Conservation (phyloP, 1,140 invertebrate genomes). For the Trichonephila inaurata region DNA sequence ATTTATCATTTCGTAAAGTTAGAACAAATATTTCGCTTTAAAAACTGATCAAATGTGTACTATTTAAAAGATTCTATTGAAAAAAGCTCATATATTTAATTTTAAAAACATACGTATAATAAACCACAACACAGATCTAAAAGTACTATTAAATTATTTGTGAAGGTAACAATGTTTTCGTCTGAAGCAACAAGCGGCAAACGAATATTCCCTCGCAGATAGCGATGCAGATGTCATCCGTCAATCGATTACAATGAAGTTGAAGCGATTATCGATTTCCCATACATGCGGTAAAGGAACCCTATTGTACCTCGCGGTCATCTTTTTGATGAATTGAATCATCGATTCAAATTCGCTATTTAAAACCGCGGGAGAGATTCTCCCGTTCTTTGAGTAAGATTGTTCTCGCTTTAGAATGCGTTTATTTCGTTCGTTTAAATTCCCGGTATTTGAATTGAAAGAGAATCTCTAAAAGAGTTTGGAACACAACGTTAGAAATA, state of each 20-base stretch:
- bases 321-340: slow-evolving; percentile 68
- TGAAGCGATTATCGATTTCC: slow-evolving; percentile 72
- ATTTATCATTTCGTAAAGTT: too few relatives aligned
- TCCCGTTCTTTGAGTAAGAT: slow-evolving; percentile 3
- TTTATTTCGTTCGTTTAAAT: neutral
- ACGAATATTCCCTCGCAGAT: slow-evolving; percentile 4
- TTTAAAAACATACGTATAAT: neutral
- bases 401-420: neutral
- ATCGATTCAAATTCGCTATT: slow-evolving; percentile 53
- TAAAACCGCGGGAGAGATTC: slow-evolving; percentile 21
- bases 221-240: slow-evolving; percentile 2
- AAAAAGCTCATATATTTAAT: neutral
- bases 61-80: neutral
- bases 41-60: too few relatives aligned
- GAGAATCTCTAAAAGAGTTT: neutral
- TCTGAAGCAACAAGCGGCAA: slow-evolving; percentile 48
- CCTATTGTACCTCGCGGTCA: slow-evolving; percentile 59
- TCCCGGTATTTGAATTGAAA: neutral
- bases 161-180: neutral
- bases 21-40: too few relatives aligned
- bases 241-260: slow-evolving; percentile 61
- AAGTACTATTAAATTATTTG: neutral
- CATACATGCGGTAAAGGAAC: slow-evolving; percentile 37
- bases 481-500: too few relatives aligned
- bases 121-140: neutral